These are phyloP conservation scores for Melipona bicolor DNA, from an alignment of 2,888 invertebrate genomes.

Conservation along the genomic window DNA sequence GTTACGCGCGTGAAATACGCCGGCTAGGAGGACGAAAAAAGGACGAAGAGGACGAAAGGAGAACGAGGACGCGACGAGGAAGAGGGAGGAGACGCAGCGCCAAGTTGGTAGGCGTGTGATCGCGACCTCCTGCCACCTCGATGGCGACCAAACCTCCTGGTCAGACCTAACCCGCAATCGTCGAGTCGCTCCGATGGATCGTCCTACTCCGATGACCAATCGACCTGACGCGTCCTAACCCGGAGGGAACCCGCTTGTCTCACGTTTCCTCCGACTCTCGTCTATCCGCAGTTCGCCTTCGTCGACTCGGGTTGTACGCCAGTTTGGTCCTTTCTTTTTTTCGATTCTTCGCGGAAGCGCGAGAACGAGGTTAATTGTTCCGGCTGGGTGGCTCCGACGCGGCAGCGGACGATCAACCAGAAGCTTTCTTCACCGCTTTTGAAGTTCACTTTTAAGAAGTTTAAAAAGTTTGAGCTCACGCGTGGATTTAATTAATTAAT, in stretches of 20 bases:
- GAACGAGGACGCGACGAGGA: slow-evolving; percentile 40
- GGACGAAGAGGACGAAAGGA: not conserved
- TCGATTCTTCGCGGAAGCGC: slow-evolving; percentile 35
- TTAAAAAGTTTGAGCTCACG: not conserved
- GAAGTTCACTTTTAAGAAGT: not conserved
- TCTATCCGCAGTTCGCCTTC: not conserved
- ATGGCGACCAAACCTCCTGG: slow-evolving; percentile 47
- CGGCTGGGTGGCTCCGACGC: slow-evolving; percentile 5
- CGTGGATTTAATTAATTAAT: not conserved
- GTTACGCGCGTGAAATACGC: slow-evolving; percentile 66
- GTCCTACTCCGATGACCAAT: slow-evolving; percentile 76
- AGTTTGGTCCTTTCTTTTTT: slow-evolving; percentile 11
- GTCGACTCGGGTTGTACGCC: not conserved
- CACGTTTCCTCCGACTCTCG: slow-evolving; percentile 58
- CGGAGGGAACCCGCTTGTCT: slow-evolving; percentile 61
- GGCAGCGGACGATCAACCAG: not conserved
- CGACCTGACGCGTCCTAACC: slow-evolving; percentile 68
- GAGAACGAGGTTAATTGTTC: slow-evolving; percentile 39
- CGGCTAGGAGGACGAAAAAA: slow-evolving; percentile 30
- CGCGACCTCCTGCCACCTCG: slow-evolving; percentile 66
- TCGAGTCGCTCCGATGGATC: slow-evolving; percentile 67
- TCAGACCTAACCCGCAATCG: slow-evolving; percentile 59
- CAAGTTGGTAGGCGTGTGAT: slow-evolving; percentile 66
- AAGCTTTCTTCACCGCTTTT: not conserved
- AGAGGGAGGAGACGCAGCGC: slow-evolving; percentile 39